Percentiles rank a stretch among this genome's conserved stretches.
These are phyloP conservation scores for Euphonia xanthogaster DNA, from an alignment of 2,797 vertebrate species.

Conservation along the genomic window DNA sequence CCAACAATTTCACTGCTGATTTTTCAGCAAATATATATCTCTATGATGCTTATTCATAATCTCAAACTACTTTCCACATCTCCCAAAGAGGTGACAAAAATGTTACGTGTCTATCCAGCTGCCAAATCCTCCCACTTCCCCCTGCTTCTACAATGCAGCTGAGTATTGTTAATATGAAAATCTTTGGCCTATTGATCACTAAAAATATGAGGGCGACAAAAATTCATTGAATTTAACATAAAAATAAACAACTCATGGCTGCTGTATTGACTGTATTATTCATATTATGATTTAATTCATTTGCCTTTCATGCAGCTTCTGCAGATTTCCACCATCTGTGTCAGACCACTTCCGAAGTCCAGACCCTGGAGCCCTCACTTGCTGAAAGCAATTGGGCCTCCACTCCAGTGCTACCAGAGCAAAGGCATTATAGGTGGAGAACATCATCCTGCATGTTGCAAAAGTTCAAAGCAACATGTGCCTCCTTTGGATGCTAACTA, in stretches of 20 bases:
- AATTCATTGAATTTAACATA: conserved; percentile 69
- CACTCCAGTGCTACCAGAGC: neutral
- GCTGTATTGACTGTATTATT: conserved; percentile 62
- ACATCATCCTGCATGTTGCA: neutral
- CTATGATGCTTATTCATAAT: conserved; percentile 38
- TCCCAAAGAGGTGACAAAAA: conserved; percentile 60
- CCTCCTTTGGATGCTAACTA: neutral
- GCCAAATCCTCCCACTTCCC: conserved; percentile 11
- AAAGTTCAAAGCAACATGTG: rapidly evolving
- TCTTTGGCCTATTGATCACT: conserved; percentile 63
- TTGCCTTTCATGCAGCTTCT: neutral
- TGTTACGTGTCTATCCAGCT: neutral
- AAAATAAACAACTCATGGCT: conserved; percentile 68
- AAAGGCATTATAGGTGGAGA: neutral
- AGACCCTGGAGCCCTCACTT: neutral
- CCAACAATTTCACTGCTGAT: conserved; percentile 18
- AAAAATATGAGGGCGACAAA: conserved; percentile 59
- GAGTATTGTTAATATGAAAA: conserved; percentile 64
- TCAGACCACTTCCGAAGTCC: neutral
- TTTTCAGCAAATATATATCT: neutral
- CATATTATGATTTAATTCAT: conserved; percentile 55
- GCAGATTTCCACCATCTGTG: neutral
- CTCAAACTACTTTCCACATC: neutral
- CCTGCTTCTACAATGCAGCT: neutral
- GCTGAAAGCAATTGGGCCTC: neutral